phyloP scores from a whole-genome alignment of 2,113 vertebrate genomes.

The Oenanthe oenanthe region DNA sequence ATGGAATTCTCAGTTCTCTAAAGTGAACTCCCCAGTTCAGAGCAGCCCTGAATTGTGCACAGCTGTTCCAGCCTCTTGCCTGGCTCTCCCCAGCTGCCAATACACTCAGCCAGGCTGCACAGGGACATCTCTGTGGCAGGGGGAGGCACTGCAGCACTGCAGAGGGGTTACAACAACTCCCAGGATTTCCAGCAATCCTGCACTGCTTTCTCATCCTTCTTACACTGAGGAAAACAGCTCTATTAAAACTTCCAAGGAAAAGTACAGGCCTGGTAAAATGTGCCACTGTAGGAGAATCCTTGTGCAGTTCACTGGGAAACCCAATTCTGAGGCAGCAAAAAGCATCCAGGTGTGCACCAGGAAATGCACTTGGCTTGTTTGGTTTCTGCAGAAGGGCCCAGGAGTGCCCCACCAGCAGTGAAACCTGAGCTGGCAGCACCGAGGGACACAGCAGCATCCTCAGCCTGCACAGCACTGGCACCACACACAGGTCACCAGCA shows the following conservation, averaged over 20 bases:
- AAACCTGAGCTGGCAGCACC: background rate
- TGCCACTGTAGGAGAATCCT: background rate
- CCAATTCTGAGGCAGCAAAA: background rate
- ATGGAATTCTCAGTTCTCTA: background rate
- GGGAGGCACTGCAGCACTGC: background rate
- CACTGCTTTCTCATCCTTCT: background rate
- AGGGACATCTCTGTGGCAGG: background rate
- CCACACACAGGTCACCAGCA: background rate
- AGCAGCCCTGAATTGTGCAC: background rate
- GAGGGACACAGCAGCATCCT: background rate
- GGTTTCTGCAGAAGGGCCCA: background rate
- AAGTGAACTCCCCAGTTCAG: background rate
- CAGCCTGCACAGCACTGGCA: background rate
- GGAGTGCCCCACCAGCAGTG: accelerated
- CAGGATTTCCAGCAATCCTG: background rate
- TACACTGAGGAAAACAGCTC: accelerated
- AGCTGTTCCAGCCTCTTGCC: background rate
- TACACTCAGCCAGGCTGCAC: background rate
- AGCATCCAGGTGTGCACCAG: accelerated
- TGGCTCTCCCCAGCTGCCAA: background rate
- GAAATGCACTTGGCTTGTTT: accelerated
- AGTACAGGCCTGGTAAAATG: background rate
- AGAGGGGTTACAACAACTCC: background rate
- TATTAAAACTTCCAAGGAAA: background rate
- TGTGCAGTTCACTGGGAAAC: background rate